A percentile compares a stretch with the other conserved stretches of the same genome.
phyloP scores from a whole-genome alignment of 2,888 invertebrate genomes.

The Serrognathus titanus region DNA sequence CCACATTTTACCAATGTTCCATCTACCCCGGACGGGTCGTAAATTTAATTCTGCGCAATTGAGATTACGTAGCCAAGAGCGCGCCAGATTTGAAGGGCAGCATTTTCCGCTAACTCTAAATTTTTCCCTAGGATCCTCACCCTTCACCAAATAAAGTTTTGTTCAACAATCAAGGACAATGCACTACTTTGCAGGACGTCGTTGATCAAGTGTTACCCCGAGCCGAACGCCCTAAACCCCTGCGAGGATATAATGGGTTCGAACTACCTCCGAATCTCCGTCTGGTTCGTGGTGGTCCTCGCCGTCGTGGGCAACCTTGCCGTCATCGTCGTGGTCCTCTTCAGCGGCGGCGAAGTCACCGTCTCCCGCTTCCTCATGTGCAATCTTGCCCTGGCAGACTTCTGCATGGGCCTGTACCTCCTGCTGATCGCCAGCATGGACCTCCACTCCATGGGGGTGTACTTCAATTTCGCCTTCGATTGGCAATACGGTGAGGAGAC shows the following conservation, averaged over 20 bases:
- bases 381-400: constrained; percentile 84
- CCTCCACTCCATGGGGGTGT: constrained; percentile 76
- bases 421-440: constrained; percentile 82
- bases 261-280: constrained; percentile 71
- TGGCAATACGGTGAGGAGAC: constrained; percentile 71
- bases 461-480: constrained; percentile 85
- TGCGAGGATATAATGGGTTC: constrained; percentile 90
- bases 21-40: no score
- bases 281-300: constrained; percentile 82
- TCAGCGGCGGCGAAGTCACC: constrained; percentile 56
- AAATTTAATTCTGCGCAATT: no score
- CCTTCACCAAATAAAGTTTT: no score
- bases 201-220: constrained; percentile 66
- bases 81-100: no score
- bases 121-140: no score
- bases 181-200: constrained; percentile 39
- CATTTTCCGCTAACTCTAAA: no score
- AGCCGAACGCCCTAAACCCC: constrained; percentile 78
- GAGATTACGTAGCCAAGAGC: no score
- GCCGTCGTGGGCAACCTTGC: constrained; percentile 82
- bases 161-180: no score
- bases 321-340: constrained; percentile 73
- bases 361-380: constrained; percentile 73
- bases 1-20: no score
- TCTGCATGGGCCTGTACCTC: constrained; percentile 83